Percentiles rank a stretch among this genome's conserved stretches.
These are phyloP conservation scores for Spisula solida DNA, from an alignment of 2,888 invertebrate species.

Conservation along the genomic window DNA sequence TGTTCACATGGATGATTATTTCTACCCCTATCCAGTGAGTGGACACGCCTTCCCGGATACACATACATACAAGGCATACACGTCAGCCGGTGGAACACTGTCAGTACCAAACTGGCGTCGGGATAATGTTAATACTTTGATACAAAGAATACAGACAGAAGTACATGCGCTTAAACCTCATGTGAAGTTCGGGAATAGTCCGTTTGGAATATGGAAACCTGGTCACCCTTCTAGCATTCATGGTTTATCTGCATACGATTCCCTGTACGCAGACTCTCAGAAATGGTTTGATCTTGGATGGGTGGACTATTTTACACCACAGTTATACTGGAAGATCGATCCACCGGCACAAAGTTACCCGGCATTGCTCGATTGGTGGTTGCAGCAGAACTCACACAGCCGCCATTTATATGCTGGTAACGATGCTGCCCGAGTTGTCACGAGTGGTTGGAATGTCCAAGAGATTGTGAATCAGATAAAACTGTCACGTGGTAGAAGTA, in stretches of 20 bases:
- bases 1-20: constrained; percentile 86
- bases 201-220: constrained; percentile 85
- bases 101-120: constrained; percentile 82
- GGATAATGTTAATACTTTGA: constrained; percentile 81
- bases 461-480: constrained; percentile 81
- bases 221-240: constrained; percentile 80
- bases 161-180: constrained; percentile 74
- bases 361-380: constrained; percentile 84
- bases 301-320: constrained; percentile 85
- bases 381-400: constrained; percentile 75
- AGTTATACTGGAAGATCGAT: constrained; percentile 85
- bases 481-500: constrained; percentile 70
- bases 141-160: constrained; percentile 74
- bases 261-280: constrained; percentile 82
- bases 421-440: constrained; percentile 71
- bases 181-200: constrained; percentile 84
- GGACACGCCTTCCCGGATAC: constrained; percentile 81
- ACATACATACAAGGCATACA: constrained; percentile 80
- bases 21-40: constrained; percentile 85
- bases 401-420: constrained; percentile 82
- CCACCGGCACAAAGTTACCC: constrained; percentile 84
- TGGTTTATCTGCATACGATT: constrained; percentile 79
- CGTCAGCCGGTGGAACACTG: constrained; percentile 77
- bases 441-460: constrained; percentile 74
- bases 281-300: constrained; percentile 83